Conservation (phyloP, 2,888 invertebrate species). For the Chrysolina haemoptera region DNA sequence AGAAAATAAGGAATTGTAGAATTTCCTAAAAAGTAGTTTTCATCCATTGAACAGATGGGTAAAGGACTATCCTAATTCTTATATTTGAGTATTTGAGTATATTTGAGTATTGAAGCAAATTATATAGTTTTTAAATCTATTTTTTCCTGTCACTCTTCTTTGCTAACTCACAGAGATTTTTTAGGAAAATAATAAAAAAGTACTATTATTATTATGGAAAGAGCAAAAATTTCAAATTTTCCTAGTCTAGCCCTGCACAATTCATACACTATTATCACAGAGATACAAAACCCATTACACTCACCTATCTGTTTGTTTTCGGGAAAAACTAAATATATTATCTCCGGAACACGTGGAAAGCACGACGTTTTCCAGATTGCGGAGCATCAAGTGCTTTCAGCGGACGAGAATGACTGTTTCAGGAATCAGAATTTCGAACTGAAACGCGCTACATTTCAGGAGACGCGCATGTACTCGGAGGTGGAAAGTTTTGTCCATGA, state of each 20-base stretch:
- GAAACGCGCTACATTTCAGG: background rate
- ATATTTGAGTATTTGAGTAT: no score
- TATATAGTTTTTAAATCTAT: no score
- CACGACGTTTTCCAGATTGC: background rate
- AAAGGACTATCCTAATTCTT: no score
- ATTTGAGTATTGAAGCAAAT: no score
- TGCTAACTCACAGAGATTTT: no score
- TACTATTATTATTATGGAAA: no score
- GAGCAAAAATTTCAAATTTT: background rate
- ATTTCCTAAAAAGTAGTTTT: no score
- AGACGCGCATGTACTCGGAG: constrained; percentile 5
- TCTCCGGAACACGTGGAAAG: constrained; percentile 8
- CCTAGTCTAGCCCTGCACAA: background rate
- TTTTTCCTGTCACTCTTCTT: no score
- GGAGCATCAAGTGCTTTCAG: constrained; percentile 18
- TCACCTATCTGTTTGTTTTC: constrained; percentile 6
- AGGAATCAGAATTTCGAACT: constrained; percentile 17
- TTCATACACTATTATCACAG: background rate
- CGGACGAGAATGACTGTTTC: constrained; percentile 21
- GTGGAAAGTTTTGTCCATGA: background rate
- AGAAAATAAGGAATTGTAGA: no score
- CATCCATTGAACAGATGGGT: no score
- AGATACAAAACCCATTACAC: constrained; percentile 14
- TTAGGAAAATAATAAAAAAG: no score
- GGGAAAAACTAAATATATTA: background rate